Evolutionary conservation across 2,113 vertebrate species (phyloP).

Genomic region (Dicaeum eximium): DNA sequence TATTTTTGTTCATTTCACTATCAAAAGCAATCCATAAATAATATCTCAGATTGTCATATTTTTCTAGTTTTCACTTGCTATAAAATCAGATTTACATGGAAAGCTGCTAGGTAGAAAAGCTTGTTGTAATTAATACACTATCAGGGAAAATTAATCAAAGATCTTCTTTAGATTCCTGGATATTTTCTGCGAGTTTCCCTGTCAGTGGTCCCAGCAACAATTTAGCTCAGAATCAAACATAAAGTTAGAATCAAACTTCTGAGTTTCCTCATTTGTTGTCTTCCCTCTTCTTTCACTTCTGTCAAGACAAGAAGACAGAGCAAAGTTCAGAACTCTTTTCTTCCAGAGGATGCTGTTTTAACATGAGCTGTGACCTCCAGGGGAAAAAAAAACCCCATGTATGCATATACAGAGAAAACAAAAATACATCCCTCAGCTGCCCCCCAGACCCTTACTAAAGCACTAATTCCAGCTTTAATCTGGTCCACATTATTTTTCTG

Average conservation of each 20-base stretch:
- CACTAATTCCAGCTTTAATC: conserved; percentile 45
- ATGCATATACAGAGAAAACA: background rate
- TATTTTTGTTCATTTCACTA: background rate
- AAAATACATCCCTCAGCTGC: background rate
- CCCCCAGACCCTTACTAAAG: background rate
- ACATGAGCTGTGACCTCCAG: background rate
- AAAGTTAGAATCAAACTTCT: background rate
- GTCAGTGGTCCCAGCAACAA: background rate
- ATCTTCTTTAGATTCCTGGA: background rate
- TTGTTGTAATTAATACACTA: background rate
- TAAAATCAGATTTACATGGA: background rate
- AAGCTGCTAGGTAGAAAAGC: background rate
- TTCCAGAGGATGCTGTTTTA: background rate
- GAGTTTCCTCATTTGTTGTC: background rate
- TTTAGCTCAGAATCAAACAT: background rate
- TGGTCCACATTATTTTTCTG: background rate
- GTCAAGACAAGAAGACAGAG: background rate
- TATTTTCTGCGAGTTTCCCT: background rate
- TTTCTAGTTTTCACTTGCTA: background rate
- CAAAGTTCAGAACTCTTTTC: background rate
- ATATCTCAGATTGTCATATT: background rate
- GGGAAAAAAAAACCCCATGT: background rate
- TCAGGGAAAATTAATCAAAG: background rate
- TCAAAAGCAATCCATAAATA: background rate
- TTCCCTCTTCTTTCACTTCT: background rate